Evolutionary conservation across 2,888 invertebrate species (phyloP), one percentile per base, ranked within the genome.

Genomic region (Leucozona laternaria): DNA sequence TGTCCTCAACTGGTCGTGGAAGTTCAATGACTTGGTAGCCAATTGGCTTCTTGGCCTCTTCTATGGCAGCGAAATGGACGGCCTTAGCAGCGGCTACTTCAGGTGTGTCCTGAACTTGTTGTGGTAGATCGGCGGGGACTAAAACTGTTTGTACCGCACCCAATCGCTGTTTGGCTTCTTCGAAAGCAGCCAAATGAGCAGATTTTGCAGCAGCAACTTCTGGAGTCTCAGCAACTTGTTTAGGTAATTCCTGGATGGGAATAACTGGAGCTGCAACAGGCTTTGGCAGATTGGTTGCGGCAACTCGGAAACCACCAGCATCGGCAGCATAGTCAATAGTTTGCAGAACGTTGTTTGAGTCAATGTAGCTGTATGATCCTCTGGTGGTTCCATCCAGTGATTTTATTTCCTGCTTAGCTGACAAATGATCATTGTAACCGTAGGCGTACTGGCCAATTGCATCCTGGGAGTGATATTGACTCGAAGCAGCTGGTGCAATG

Each of bases 361-460:
- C 95, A 11, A 94, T 90, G 91, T 95, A 95, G 87, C 94, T 94
- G 89, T 95, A 95, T 17, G 93, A 93, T 80, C 95, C 95, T 11
- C 94, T 93, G n/a, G 94, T 94, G 66, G 94, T 91, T 76, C 95
- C 95, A 89, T 95, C 94, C 55, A 93, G 89, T 22, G 94, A 93
- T 90, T 93, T 93, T 55, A 93, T 91, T 91, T 95, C 95, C 83
- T 94, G 92, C 90, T 95, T 95, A 79, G 94, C 93, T 8, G 94
- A 94, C 28, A 94, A 93, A 2, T 94, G 94, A 81, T 94, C 94
- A 45, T 93, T 90, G 90, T 95, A 95, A 15, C 95, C 94, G 89
- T 94, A 66, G 0, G 31, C 45, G 4, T 66, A 66, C 4, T 66
- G 66, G 2, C 66, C 48, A 13, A 34, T 48, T 34, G 20, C 66